Base-by-base conservation (phyloP, 1,140 invertebrate genomes). In the Camponotus pennsylvanicus region DNA sequence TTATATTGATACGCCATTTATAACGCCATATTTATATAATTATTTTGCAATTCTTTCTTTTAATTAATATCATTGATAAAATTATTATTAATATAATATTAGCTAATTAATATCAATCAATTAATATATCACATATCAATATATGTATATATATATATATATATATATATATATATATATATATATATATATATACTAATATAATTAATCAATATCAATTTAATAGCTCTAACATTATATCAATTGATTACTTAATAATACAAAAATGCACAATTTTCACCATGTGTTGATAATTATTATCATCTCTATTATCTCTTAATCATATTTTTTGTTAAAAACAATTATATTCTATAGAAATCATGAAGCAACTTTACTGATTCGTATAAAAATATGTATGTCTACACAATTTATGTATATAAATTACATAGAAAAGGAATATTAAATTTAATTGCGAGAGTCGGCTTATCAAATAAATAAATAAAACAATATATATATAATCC, bases 401-500 rank as follows among this genome's bases (percentile, higher is more conserved):
- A 92, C 90, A 92, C 92, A 27, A 27, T 27, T 27, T 27, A 92
- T 90, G 92, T 92, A 52, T 18, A 88, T 93, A 93, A 92, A 92
- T 92, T 91, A 90, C 89, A 66, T 90, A 92, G 89, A 92, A 92
- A 92, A 92, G 88, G 67, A 91, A 91, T 92, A 86, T 89, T 90
- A 85, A 79, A 86, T 52, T 70, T 70, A 70, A 5, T 90, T 91
- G 77, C 83, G 91, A 90, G 93, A 92, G 80, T 90, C 79, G 75
- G 80, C 70, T 92, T 89, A 93, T 86, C 90, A 91, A 92, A 93
- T 92, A 93, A 93, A 93, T 93, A 91, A 93, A 88, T 90, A 83
- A 91, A 63, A 87, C 34, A 40, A 40, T 67, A 85, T 77, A 75
- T 79, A 21, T 79, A 15, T 67, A 49, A 40, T 42, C 55, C 13